Base-by-base conservation (phyloP, 2,113 vertebrate species). In the Paradoxurus hermaphroditus region DNA sequence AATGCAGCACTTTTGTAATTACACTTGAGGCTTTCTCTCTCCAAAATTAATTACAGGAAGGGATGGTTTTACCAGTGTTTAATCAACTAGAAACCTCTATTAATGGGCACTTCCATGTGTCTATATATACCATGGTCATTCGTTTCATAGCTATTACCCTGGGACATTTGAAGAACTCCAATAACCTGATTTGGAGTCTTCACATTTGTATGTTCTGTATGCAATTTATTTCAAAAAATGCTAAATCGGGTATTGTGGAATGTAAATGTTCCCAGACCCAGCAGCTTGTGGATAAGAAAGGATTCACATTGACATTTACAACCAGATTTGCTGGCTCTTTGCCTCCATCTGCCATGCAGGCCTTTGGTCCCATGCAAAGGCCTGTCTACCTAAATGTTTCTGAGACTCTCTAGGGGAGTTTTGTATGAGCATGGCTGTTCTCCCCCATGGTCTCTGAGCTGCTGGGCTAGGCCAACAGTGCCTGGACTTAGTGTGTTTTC, bases 221-320 rank as follows among this genome's bases (percentile, higher is more conserved):
- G 36, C 27, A 46, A 87, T 93, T 96, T 86, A 29, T 96, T 90
- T 95, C 0, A 1, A 91, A 98, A 98, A 97, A 93, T 89, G 86
- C 46, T 97, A 97, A 95, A 88, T 81, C 0, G 15, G 49, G 86
- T 91, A 78, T 95, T 68, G 49, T 63, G 56, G 65, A 92, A 95
- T 78, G 89, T 68, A 63, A 94, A 85, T 79, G 78, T 93, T 97
- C 86, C 86, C 36, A 93, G 68, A 44, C 56, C 83, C 18, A 93
- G 97, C 96, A 97, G 97, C 92, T 97, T 95, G 97, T 81, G 73
- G 83, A 94, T 96, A 94, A 96, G 93, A 97, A 97, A 97, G 89
- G 84, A 96, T 95, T 97, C 67, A 39, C 41, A 56, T 1, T 97
- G 98, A 97, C 97, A 98, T 98, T 98, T 97, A 95, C 83, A 88